phyloP scores from a whole-genome alignment of 2,797 vertebrate genomes.

The Scleropages formosus region DNA sequence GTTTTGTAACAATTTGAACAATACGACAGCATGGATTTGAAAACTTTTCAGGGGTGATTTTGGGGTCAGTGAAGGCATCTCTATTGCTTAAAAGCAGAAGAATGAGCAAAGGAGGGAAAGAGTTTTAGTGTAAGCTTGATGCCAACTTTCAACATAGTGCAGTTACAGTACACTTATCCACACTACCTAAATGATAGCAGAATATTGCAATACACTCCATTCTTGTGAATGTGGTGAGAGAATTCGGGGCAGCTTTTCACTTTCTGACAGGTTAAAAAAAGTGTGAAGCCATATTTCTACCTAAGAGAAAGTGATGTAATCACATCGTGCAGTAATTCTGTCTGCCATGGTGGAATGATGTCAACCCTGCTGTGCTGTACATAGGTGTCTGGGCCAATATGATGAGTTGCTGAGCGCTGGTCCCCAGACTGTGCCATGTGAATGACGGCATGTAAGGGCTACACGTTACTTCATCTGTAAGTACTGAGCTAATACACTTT shows the following conservation, averaged over 20 bases:
- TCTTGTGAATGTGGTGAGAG: too few relatives aligned
- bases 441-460: slow-evolving; percentile 36
- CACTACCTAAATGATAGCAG: too few relatives aligned
- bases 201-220: too few relatives aligned
- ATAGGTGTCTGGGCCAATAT: slow-evolving; percentile 41
- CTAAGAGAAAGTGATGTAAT: slow-evolving; percentile 49
- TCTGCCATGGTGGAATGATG: slow-evolving; percentile 50
- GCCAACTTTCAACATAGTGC: too few relatives aligned
- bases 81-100: too few relatives aligned
- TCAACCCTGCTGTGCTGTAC: slow-evolving; percentile 44
- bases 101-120: too few relatives aligned
- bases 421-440: slow-evolving; percentile 21
- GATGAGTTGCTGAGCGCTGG: slow-evolving; percentile 56
- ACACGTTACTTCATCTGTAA: slow-evolving; percentile 60
- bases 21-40: too few relatives aligned
- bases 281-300: slow-evolving; percentile 18
- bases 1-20: too few relatives aligned
- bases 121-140: too few relatives aligned
- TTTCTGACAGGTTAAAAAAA: neutral
- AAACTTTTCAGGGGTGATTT: too few relatives aligned
- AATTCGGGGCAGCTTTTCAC: neutral
- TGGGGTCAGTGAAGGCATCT: too few relatives aligned
- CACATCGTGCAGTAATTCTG: slow-evolving; percentile 45
- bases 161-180: too few relatives aligned
- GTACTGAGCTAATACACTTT: slow-evolving; percentile 48